Evolutionary conservation across 2,113 vertebrate species (phyloP).

Genomic region (Physeter macrocephalus): DNA sequence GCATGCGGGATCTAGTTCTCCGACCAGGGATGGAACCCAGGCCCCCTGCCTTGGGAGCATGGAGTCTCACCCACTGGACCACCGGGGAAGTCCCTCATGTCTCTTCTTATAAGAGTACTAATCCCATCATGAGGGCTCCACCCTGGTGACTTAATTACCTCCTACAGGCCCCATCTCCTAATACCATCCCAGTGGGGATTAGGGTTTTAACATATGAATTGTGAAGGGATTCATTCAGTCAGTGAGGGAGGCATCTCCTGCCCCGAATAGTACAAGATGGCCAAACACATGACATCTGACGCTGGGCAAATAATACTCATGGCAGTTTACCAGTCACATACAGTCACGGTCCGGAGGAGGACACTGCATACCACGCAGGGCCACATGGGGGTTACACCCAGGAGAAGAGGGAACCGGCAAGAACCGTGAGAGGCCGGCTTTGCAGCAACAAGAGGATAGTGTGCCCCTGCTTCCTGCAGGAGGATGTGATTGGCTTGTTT

Average conservation of each 20-base stretch:
- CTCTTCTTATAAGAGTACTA: neutral
- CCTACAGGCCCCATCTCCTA: neutral
- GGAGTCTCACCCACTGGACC: no score
- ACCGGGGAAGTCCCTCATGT: neutral
- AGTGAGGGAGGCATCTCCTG: neutral
- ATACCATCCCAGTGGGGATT: neutral
- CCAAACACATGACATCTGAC: neutral
- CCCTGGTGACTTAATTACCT: neutral
- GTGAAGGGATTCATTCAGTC: neutral
- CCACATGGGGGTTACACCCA: accelerated
- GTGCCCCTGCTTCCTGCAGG: neutral
- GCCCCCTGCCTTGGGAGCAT: no score
- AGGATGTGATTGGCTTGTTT: neutral
- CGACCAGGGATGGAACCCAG: no score
- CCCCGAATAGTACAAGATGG: neutral
- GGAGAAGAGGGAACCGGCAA: neutral
- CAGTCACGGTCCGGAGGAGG: neutral
- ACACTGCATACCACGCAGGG: neutral
- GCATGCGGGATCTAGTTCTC: no score
- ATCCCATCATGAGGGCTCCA: neutral
- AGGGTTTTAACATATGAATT: neutral
- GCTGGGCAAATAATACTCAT: neutral
- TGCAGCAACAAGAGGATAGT: neutral
- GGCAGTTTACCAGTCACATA: neutral
- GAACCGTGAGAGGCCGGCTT: no score